Conservation (phyloP, 1,140 invertebrate genomes). For the Schlechtendalia chinensis region DNA sequence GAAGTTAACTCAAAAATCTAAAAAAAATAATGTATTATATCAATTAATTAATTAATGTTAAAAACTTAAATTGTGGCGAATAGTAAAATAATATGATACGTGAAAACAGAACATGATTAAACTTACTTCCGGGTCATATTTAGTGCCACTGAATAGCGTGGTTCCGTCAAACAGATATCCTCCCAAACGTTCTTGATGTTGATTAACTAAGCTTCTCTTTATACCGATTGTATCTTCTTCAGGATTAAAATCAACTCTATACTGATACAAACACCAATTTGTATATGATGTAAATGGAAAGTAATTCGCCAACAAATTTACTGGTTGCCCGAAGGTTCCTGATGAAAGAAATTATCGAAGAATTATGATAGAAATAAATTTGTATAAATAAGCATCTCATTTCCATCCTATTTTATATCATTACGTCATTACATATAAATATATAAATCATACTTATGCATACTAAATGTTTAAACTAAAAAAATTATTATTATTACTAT, state of each 20-base stretch:
- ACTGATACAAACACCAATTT: conserved; percentile 76
- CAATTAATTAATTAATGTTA: no score
- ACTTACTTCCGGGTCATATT: conserved; percentile 49
- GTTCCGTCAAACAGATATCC: conserved; percentile 61
- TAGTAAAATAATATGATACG: no score
- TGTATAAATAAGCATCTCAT: no score
- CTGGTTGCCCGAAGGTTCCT: neutral
- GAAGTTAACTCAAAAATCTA: conserved; percentile 3
- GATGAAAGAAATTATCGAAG: no score
- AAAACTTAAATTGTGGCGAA: no score
- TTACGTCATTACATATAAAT: no score
- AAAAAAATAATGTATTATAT: neutral
- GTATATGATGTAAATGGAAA: conserved; percentile 67
- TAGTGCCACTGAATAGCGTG: conserved; percentile 56
- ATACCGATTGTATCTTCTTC: conserved; percentile 67
- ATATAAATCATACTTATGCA: no score
- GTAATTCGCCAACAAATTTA: conserved; percentile 64
- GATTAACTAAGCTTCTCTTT: conserved; percentile 63
- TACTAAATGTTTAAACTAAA: no score
- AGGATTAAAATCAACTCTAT: conserved; percentile 76
- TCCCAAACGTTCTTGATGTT: conserved; percentile 61
- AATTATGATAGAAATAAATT: no score
- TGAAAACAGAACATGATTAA: neutral
- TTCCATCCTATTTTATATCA: no score
- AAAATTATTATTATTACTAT: no score